Evolutionary conservation across 2,888 invertebrate genomes (phyloP).

Genomic region (Rutpela maculata): DNA sequence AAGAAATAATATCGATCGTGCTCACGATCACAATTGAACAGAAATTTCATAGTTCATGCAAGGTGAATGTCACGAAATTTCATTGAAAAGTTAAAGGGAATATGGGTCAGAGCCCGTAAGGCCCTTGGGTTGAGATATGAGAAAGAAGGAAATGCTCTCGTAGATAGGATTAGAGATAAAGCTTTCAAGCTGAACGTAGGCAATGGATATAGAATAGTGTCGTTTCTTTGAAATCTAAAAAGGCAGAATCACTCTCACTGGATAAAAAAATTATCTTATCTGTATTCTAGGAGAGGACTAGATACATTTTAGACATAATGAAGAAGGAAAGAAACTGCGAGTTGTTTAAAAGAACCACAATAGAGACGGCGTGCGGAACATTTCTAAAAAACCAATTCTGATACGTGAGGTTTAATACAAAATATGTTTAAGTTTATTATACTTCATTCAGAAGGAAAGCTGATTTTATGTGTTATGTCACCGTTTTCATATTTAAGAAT

Average conservation of each 20-base stretch:
- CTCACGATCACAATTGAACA: background rate
- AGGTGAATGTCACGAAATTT: constrained; percentile 7
- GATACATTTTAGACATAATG: background rate
- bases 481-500: too few species aligned
- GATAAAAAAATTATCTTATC: constrained; percentile 15
- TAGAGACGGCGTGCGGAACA: background rate
- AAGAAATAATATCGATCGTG: background rate
- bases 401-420: too few species aligned
- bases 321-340: background rate
- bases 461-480: too few species aligned
- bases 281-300: background rate
- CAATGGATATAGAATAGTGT: constrained; percentile 30
- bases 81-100: background rate
- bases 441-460: too few species aligned
- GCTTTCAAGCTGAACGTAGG: constrained; percentile 12
- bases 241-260: constrained; percentile 10
- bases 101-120: constrained; percentile 8
- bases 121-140: background rate
- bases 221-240: constrained; percentile 17
- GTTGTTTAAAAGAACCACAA: background rate
- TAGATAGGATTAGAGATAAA: constrained; percentile 26
- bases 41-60: background rate
- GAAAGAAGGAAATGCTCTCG: constrained; percentile 18
- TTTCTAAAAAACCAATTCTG: background rate
- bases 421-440: too few species aligned